Percentiles rank a stretch among this genome's conserved stretches.
These are phyloP conservation scores for Panurus biarmicus DNA, from an alignment of 2,113 vertebrate genomes.

Conservation along the genomic window DNA sequence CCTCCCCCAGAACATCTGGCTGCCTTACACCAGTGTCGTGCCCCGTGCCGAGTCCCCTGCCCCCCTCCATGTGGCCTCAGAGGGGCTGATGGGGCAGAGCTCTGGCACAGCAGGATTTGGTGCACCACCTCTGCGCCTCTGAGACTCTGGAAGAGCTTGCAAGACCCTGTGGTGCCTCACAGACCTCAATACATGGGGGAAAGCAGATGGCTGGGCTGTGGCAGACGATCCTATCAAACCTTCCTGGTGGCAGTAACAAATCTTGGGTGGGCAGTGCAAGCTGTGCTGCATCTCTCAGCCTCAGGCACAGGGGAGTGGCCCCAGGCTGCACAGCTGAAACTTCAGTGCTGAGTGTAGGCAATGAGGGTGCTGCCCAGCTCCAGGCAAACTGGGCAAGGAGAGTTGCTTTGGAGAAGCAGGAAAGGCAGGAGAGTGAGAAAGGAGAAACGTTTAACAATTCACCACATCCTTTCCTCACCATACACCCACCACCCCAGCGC, in stretches of 20 bases:
- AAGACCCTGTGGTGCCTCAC: fast-evolving
- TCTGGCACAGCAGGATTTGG: not conserved
- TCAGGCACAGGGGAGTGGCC: not conserved
- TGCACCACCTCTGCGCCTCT: not conserved
- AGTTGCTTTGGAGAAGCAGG: not conserved
- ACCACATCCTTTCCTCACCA: fast-evolving
- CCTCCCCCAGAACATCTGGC: not conserved
- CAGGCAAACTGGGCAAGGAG: not conserved
- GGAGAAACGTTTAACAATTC: not conserved
- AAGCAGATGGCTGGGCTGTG: not conserved
- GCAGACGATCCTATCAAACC: not conserved
- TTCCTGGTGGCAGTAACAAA: not conserved
- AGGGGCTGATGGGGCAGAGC: not conserved
- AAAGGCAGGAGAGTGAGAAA: not conserved
- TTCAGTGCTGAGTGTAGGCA: not conserved
- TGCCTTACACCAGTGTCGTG: fast-evolving
- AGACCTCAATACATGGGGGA: fast-evolving
- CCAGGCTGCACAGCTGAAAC: not conserved
- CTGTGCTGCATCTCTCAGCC: not conserved
- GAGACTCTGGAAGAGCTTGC: not conserved
- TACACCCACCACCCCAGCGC: not conserved
- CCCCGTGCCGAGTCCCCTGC: not conserved
- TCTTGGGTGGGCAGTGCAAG: not conserved
- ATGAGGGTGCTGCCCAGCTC: not conserved
- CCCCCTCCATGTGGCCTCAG: not conserved